A percentile compares a stretch with the other conserved stretches of the same genome.
These are phyloP conservation scores for Mastacembelus armatus DNA, from an alignment of 2,797 vertebrate species.

Conservation along the genomic window DNA sequence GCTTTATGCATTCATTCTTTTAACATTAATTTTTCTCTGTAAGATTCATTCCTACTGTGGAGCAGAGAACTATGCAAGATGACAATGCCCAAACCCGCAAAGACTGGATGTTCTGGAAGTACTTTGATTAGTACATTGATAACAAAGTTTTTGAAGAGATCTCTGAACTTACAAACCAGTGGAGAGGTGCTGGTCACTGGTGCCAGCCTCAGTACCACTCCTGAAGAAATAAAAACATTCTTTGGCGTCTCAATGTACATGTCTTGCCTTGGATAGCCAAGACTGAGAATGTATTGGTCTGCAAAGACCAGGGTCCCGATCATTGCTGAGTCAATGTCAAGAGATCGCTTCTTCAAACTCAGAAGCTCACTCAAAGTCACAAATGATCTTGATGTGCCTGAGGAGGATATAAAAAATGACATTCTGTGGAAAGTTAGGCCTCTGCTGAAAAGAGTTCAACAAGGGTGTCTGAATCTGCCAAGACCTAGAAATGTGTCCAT, in stretches of 20 bases:
- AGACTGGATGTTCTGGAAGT: no score
- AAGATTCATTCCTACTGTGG: no score
- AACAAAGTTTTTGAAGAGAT: not conserved
- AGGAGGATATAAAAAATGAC: not conserved
- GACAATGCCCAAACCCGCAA: no score
- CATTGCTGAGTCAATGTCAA: slow-evolving; percentile 2
- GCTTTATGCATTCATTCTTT: no score
- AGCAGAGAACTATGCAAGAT: no score
- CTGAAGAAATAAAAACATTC: not conserved
- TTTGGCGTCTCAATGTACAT: slow-evolving; percentile 4
- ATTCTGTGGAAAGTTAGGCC: no score
- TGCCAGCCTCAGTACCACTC: slow-evolving; percentile 4
- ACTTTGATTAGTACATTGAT: no score
- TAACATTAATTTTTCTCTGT: no score
- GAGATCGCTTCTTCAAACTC: not conserved
- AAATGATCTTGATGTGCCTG: not conserved
- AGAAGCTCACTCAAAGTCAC: no score
- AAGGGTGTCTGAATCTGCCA: not conserved
- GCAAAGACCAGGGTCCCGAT: not conserved
- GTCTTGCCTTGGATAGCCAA: not conserved
- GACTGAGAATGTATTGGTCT: not conserved
- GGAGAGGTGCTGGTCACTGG: not conserved
- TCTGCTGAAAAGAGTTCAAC: no score
- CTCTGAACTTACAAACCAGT: not conserved
- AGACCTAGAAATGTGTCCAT: slow-evolving; percentile 18